Base-by-base conservation (phyloP, 2,888 invertebrate species). In the Oscheius sp. region DNA sequence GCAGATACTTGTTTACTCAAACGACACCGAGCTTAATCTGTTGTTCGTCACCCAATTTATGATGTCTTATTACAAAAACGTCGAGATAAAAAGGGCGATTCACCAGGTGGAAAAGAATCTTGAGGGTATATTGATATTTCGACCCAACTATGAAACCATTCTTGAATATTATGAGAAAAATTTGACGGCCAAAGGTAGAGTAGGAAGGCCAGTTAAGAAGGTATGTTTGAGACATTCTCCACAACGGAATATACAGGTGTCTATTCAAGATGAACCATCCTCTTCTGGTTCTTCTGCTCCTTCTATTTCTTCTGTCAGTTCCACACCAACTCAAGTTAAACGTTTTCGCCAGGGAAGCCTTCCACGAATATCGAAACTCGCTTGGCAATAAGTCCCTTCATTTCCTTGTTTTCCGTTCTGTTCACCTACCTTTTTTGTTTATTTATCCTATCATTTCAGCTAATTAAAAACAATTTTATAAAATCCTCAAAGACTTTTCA, bases 1-100 rank as follows among this genome's bases (percentile, higher is more conserved):
- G 14, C 47, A 47, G 47, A 24, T 47, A 1, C 54, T 54, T 2
- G 54, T 54, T 20, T 54, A 54, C 33, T 32, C 33, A 2, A 17
- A 33, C 33, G 22, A n/a, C 14, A 54, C 32, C 33, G 33, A 54
- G 54, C 54, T 32, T 14, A n/a, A 6, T 5, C 54, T 54, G 17
- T n/a, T 54, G 32, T 54, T 54, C 20, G 54, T 20, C 14, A 54
- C 54, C 22, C 54, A 54, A n/a, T 54, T 32, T 17, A 54, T 54
- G 24, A 54, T 54, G 54, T 54, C 54, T 12, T 33, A 54, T 33
- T 54, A 32, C 32, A 54, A 54, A n/a, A 54, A 32, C 36, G 22
- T 47, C 22, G 33, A 54, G 22, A 17, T 54, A 9, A 30, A 54
- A 17, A 14, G 54, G 20, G 54, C 54, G 4, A 32, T 22, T 9